Evolutionary conservation across 53 echinoderm and acorn worm species (phyloP).

Genomic region (Arbacia lixula): DNA sequence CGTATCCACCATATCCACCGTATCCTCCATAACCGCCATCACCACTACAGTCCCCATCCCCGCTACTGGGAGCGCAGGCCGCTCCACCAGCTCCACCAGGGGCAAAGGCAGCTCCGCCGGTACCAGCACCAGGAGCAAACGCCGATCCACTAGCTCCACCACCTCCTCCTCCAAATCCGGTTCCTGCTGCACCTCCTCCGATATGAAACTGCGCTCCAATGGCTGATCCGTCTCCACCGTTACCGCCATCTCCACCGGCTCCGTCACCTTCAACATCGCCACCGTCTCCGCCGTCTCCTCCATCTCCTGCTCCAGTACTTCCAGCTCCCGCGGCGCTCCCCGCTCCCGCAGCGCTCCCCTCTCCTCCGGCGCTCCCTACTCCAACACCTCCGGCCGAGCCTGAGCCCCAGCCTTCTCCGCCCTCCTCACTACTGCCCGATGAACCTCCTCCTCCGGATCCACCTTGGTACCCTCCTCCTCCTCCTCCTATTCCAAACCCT

Average conservation of each 20-base stretch:
- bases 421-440: background rate
- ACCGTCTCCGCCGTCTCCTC: background rate
- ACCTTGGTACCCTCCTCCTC: background rate
- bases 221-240: background rate
- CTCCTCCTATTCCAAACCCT: background rate
- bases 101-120: background rate
- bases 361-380: background rate
- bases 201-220: background rate
- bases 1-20: background rate
- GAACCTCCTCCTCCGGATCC: background rate
- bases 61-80: too few relatives aligned
- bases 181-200: background rate
- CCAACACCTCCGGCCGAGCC: background rate
- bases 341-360: background rate
- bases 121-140: conserved; percentile 7
- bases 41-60: background rate
- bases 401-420: background rate
- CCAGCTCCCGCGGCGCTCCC: background rate
- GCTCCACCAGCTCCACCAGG: background rate
- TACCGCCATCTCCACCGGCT: background rate
- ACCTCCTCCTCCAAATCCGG: background rate
- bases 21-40: background rate
- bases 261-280: background rate
- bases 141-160: background rate
- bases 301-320: conserved; percentile 1